A percentile compares a stretch with the other conserved stretches of the same genome.
phyloP scores from a whole-genome alignment of 2,113 vertebrate species.

The Corythaixoides concolor region DNA sequence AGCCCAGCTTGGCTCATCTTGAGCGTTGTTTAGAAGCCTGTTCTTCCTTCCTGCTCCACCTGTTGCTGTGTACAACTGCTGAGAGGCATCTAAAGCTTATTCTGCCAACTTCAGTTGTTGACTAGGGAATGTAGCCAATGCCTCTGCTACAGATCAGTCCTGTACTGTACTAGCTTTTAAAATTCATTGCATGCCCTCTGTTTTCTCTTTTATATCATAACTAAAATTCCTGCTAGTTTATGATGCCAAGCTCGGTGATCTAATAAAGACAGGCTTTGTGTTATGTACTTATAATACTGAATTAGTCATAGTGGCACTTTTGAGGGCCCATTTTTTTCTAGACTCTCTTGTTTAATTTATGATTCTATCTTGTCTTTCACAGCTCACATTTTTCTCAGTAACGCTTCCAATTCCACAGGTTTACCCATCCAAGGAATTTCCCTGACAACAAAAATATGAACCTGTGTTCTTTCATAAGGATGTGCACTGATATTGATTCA shows the following conservation, averaged over 20 bases:
- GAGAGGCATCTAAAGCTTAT: background rate
- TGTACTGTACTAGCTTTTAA: background rate
- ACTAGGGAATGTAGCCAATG: background rate
- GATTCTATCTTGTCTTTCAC: conserved; percentile 54
- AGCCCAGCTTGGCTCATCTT: fast-evolving
- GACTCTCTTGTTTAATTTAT: conserved; percentile 51
- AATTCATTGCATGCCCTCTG: background rate
- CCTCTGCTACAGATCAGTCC: background rate
- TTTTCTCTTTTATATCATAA: background rate
- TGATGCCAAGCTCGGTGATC: background rate
- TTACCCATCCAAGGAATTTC: conserved; percentile 52
- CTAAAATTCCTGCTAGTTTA: conserved; percentile 40
- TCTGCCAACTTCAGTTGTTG: background rate
- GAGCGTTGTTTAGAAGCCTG: fast-evolving
- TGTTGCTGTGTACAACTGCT: background rate
- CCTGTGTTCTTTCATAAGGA: background rate
- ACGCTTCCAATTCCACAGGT: conserved; percentile 10
- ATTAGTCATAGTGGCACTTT: conserved; percentile 56
- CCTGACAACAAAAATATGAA: conserved; percentile 54
- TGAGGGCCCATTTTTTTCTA: conserved; percentile 53
- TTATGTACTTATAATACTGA: conserved; percentile 29
- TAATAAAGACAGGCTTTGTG: conserved; percentile 35
- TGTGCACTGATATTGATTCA: background rate
- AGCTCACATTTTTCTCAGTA: conserved; percentile 46
- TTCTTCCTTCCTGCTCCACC: background rate